Conservation (phyloP, 53 echinoderm and acorn worm genomes). For the Glandiceps talaboti region DNA sequence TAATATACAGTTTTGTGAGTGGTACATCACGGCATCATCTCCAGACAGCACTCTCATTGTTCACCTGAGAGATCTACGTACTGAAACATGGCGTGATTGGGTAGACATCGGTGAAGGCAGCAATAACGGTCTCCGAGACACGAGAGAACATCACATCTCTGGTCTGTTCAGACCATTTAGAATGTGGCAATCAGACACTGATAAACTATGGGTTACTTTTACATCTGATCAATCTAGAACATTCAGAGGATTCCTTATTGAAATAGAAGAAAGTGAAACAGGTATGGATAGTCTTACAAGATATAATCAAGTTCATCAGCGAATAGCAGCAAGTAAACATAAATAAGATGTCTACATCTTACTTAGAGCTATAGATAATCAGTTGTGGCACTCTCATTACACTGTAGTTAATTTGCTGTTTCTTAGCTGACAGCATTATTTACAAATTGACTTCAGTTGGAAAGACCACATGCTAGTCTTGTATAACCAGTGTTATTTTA, state of each 20-base stretch:
- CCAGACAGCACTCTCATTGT: slow-evolving; percentile 21
- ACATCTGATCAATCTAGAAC: slow-evolving; percentile 39
- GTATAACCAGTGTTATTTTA: no score
- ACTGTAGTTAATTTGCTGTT: no score
- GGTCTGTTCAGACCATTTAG: background rate
- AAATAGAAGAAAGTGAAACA: slow-evolving; percentile 15
- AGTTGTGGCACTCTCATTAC: no score
- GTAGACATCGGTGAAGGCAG: slow-evolving; percentile 30
- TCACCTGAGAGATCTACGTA: slow-evolving; percentile 21
- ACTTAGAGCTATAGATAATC: no score
- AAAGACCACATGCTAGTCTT: no score
- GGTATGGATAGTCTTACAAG: no score
- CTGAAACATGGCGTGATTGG: slow-evolving; percentile 22
- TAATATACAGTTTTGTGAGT: slow-evolving; percentile 40
- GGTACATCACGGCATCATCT: slow-evolving; percentile 29
- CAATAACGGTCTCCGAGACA: background rate
- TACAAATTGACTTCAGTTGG: no score
- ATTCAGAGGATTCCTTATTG: slow-evolving; percentile 32
- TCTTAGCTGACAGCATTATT: no score
- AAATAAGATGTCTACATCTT: no score
- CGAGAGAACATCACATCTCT: background rate
- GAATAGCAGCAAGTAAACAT: no score
- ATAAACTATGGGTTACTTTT: slow-evolving; percentile 43
- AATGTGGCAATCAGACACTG: background rate
- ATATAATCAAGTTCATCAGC: no score